Evolutionary conservation across 2,797 vertebrate species (phyloP), one percentile per base, ranked within the genome.

Genomic region (Saguinus oedipus): DNA sequence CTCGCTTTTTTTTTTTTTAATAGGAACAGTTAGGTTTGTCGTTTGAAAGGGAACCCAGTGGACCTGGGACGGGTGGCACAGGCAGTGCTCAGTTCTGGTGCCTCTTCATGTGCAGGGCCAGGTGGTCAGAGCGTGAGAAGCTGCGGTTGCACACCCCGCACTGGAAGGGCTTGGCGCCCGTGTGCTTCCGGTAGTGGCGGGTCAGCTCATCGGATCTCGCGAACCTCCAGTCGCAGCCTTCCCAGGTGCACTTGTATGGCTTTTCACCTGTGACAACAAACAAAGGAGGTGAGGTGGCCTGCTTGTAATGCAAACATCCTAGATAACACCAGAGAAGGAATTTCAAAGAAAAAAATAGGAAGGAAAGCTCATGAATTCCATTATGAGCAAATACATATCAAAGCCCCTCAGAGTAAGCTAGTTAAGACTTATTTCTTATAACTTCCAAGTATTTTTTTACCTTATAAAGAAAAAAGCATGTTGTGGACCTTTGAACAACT

Each of bases 21-120:
- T 95, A 89, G 86, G 94, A 97, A 98, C 14, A 96, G 94, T 97
- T 85, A 95, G 96, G 94, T 96, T 85, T 97, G 96, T 94, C 70
- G 94, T 97, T 96, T 93, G 97, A 98, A 98, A 97, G 85, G 96
- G 96, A 93, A 94, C 98, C 4, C 68, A 74, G 90, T 80, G 79
- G 97, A 68, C 88, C 53, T 93, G 97, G 89, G 53, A 95, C 59
- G 33, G 97, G 74, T 93, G 75, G 0, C 1, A 0, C 4, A 42
- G 26, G 97, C 96, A 84, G 36, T 85, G 42, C 98, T 98, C 98
- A 99, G 98, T 99, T 99, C 99, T 99, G 99, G 98, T 99, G 99
- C 97, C 99, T 99, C 99, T 99, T 99, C 99, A 99, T 99, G 99
- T 99, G 99, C 88, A 99, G 99, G 64, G 99, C 99, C 98, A 99